Conservation (phyloP, 2,888 invertebrate species). For the Mythimna albipuncta region DNA sequence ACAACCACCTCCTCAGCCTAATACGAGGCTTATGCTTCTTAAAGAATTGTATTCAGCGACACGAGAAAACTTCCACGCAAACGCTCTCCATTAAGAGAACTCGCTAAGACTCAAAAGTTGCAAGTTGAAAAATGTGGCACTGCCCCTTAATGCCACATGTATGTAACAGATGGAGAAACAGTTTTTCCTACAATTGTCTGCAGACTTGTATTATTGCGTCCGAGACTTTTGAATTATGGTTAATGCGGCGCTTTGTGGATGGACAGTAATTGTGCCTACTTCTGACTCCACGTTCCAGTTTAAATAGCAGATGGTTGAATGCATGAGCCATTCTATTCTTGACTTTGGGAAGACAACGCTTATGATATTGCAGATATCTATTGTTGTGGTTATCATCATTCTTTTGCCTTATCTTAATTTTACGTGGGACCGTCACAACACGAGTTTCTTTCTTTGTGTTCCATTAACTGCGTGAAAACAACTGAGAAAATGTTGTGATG, state of each 20-base stretch:
- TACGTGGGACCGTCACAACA: no score
- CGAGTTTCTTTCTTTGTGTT: no score
- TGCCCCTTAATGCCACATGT: constrained; percentile 26
- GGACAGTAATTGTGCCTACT: not conserved
- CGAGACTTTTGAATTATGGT: constrained; percentile 3
- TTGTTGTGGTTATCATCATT: no score
- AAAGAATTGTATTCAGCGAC: constrained; percentile 16
- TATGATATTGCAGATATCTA: no score
- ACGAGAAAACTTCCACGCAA: constrained; percentile 35
- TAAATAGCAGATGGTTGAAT: not conserved
- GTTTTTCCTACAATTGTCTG: constrained; percentile 12
- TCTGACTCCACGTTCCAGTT: not conserved
- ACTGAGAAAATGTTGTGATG: no score
- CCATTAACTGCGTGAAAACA: no score
- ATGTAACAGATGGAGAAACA: not conserved
- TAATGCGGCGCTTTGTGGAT: not conserved
- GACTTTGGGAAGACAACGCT: no score
- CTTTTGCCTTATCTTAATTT: no score
- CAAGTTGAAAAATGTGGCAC: constrained; percentile 33
- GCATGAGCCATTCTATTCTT: no score
- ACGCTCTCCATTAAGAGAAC: constrained; percentile 28
- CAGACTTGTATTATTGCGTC: constrained; percentile 14
- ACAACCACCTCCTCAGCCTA: constrained; percentile 9
- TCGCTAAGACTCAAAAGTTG: constrained; percentile 30
- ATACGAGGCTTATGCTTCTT: constrained; percentile 15